phyloP scores from a whole-genome alignment of 2,888 invertebrate species.

The Sycophila texana region DNA sequence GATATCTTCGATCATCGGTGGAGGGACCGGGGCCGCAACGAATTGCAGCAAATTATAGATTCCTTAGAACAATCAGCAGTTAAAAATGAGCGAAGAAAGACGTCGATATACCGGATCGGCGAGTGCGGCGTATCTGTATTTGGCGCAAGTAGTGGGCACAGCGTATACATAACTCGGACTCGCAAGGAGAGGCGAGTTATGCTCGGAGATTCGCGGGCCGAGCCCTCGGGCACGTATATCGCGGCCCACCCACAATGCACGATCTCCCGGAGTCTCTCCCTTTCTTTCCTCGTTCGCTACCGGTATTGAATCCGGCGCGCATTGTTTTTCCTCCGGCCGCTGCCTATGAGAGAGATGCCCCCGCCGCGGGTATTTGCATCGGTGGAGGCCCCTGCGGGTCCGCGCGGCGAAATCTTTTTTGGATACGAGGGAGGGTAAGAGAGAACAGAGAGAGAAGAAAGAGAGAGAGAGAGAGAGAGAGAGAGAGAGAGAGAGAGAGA shows the following conservation, averaged over 20 bases:
- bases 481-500: neutral
- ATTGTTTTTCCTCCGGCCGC: slow-evolving; percentile 71
- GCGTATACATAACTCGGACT: neutral
- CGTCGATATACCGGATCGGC: neutral
- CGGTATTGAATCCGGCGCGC: slow-evolving; percentile 75
- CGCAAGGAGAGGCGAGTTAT: slow-evolving; percentile 20
- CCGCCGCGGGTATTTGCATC: slow-evolving; percentile 44
- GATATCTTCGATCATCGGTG: too few species aligned
- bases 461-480: slow-evolving; percentile 5
- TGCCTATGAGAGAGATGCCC: neutral
- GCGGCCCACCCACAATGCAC: slow-evolving; percentile 75
- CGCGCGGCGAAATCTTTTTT: slow-evolving; percentile 22
- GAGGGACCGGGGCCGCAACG: too few species aligned
- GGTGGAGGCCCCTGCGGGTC: neutral
- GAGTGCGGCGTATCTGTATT: slow-evolving; percentile 15
- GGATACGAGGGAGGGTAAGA: neutral
- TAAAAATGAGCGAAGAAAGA: neutral
- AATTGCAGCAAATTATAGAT: too few species aligned
- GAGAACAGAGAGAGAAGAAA: neutral
- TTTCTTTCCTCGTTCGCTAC: slow-evolving; percentile 66
- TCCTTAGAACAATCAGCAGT: neutral
- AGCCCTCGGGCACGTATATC: slow-evolving; percentile 34
- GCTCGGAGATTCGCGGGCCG: slow-evolving; percentile 6
- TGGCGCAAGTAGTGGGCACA: slow-evolving; percentile 12
- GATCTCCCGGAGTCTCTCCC: slow-evolving; percentile 65